phyloP scores from a whole-genome alignment of 2,888 invertebrate species.

The Cataglyphis cursor region DNA sequence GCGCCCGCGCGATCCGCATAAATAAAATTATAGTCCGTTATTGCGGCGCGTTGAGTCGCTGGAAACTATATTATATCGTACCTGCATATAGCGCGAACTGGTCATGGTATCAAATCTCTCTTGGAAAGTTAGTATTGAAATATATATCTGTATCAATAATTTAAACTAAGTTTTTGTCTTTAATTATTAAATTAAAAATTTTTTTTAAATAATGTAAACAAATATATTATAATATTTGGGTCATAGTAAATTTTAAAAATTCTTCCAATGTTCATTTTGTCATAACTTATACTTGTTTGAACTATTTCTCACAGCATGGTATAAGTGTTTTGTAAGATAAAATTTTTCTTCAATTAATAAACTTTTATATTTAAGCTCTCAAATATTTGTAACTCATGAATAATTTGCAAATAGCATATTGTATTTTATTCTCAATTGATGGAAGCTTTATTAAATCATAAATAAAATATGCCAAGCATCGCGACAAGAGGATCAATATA shows the following conservation, averaged over 20 bases:
- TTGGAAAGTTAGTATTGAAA: slow-evolving; percentile 11
- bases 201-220: background rate
- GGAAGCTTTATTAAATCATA: background rate
- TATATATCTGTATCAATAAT: background rate
- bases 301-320: background rate
- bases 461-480: background rate
- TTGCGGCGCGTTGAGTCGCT: slow-evolving; percentile 41
- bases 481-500: background rate
- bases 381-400: background rate
- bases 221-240: background rate
- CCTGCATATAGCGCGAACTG: background rate
- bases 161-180: background rate
- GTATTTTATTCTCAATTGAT: background rate
- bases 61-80: slow-evolving; percentile 1
- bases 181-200: slow-evolving; percentile 8
- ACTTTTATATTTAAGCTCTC: background rate
- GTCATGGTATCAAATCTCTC: background rate
- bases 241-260: background rate
- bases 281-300: background rate
- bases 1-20: slow-evolving; percentile 35
- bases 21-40: slow-evolving; percentile 51
- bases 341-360: background rate
- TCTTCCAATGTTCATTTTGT: background rate
- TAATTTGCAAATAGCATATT: background rate
- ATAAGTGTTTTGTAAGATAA: background rate